Percentiles rank a stretch among this genome's conserved stretches.
Conservation (phyloP, 2,797 vertebrate genomes). For the Cryptoprocta ferox region DNA sequence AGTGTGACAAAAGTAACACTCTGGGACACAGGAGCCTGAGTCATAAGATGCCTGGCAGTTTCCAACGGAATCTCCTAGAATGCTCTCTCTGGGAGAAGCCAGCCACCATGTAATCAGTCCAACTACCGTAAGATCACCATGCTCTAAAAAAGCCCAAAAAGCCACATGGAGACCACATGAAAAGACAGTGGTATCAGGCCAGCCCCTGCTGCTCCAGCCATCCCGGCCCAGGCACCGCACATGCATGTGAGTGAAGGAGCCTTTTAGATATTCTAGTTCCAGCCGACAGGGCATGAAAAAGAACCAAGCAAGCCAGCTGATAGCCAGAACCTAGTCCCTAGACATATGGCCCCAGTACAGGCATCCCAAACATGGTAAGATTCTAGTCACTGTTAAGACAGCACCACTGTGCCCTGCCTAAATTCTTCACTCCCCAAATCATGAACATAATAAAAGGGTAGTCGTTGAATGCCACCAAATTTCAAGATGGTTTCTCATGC, state of each 20-base stretch:
- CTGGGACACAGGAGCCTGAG: not conserved
- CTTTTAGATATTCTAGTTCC: not conserved
- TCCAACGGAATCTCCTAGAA: not conserved
- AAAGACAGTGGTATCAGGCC: not conserved
- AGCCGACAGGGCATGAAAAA: not conserved
- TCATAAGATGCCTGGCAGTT: not conserved
- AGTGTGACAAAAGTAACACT: not conserved
- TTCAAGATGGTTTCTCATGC: not conserved
- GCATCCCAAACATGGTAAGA: not conserved
- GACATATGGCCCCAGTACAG: fast-evolving
- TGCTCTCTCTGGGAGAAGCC: not conserved
- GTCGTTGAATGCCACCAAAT: not conserved
- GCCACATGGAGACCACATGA: not conserved
- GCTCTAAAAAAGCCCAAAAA: not conserved
- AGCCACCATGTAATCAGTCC: fast-evolving
- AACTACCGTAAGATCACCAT: not conserved
- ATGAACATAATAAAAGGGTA: not conserved
- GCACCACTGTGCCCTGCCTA: not conserved
- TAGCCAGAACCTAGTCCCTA: not conserved
- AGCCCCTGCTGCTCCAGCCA: not conserved
- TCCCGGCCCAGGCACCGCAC: too few relatives aligned
- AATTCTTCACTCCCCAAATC: not conserved
- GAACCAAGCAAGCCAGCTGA: not conserved
- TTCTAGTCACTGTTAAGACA: not conserved
- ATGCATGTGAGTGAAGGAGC: not conserved